Evolutionary conservation across 2,888 invertebrate genomes (phyloP), one percentile per base, ranked within the genome.

Genomic region (Trichopoda pennipes): DNA sequence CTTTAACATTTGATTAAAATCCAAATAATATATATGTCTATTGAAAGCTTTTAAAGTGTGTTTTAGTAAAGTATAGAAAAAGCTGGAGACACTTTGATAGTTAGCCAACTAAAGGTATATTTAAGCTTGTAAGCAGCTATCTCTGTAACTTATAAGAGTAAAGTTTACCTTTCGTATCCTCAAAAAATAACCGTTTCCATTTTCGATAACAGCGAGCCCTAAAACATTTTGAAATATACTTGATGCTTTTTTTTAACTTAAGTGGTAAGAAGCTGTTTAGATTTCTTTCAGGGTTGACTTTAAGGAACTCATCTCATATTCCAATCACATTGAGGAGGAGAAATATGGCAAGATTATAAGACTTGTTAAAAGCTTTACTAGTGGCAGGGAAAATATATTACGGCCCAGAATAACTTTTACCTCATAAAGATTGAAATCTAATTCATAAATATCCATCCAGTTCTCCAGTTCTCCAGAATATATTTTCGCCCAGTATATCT

Each of bases 401-500:
- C 89, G 89, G 0, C 92, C 92, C 1, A 93, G 87, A 12, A 92
- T 90, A 0, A 94, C 93, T 23, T 93, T 88, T 0, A 92, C 92
- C 61, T 93, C 93, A 17, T 92, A 91, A n/a, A 92, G 91, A 81
- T 94, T 94, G 21, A 96, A 89, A 88, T 95, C 94, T 6, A 96
- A 91, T 83, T 94, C 93, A 87, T 94, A 94, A 32, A 95, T 92
- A 0, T 93, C 93, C 77, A 93, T 93, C 0, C 87, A 81, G n/a
- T 91, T 89, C 6, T 86, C 84, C 1, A 73, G 44, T 0, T 82
- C 79, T 7, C 91, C 91, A 1, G 91, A 91, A 1, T 91, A 91
- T 19, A 93, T 88, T 90, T 96, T 96, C 0, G 95, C 93, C 94
- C 96, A 97, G 89, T 96, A 98, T 8, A 98, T 92, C 58, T 94